Evolutionary conservation across 2,113 vertebrate genomes (phyloP), one percentile per base, ranked within the genome.

Genomic region (Stomatorhinus ivindoensis): DNA sequence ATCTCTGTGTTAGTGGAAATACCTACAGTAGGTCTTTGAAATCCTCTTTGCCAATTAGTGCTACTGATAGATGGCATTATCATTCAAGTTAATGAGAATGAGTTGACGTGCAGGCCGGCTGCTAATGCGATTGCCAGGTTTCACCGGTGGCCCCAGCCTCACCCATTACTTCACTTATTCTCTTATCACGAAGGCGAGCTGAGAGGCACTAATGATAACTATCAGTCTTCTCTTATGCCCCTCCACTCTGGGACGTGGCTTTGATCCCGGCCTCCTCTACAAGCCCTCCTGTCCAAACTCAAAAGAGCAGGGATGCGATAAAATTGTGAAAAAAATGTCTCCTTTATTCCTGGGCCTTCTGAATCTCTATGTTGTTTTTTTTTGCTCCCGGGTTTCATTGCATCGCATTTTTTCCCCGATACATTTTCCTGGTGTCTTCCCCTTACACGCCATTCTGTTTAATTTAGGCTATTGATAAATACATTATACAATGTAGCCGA

Each of bases 1-100:
- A 93, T 94, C 86, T 61, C 90, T 91, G 92, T 90, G 89, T 92
- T 92, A 95, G 95, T 94, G 95, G 93, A 94, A 95, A 95, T 94
- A 95, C 94, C 95, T 94, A 95, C 95, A 92, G 94, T 94, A 92
- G 95, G 94, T 94, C 85, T 90, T 87, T 55, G 84, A 73, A 87
- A 87, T 73, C 93, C 92, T 88, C 92, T 93, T 94, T 95, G 94
- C 95, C 95, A 94, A 94, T 95, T 95, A 94, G 94, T 15, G 93
- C 93, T 94, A 93, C 94, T 93, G 93, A 92, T 87, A 94, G 95
- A 96, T 95, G 93, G 92, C 91, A 93, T 94, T 93, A 96, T 96
- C 95, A 94, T 93, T 96, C 95, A 95, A 93, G 94, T 93, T 95
- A 96, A 96, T 95, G 95, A 96, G 95, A 92, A 88, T 91, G 5